A percentile compares a stretch with the other conserved stretches of the same genome.
These are phyloP conservation scores for Probosciger aterrimus DNA, from an alignment of 2,113 vertebrate genomes.

Conservation along the genomic window DNA sequence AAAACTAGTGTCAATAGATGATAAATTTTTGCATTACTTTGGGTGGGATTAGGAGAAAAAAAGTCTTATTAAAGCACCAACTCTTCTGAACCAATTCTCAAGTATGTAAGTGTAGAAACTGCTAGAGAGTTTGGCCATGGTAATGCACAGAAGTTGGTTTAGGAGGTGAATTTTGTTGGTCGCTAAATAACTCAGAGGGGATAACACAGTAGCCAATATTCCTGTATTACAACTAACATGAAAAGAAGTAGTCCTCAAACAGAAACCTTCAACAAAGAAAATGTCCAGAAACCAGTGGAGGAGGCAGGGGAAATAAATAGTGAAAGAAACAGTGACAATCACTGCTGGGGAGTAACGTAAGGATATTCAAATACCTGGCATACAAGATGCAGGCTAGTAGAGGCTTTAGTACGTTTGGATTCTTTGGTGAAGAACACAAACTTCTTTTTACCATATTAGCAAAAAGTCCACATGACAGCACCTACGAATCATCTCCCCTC, in stretches of 20 bases:
- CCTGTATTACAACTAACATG: not conserved
- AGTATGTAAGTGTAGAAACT: not conserved
- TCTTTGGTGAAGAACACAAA: not conserved
- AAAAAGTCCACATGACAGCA: not conserved
- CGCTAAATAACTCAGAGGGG: not conserved
- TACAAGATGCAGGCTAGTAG: not conserved
- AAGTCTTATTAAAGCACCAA: not conserved
- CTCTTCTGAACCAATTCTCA: not conserved
- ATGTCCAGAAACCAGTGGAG: not conserved
- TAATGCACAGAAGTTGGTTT: not conserved
- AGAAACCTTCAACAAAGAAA: not conserved
- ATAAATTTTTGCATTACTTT: not conserved
- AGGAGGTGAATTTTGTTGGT: not conserved
- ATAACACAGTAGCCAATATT: not conserved
- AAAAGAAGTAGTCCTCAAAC: not conserved
- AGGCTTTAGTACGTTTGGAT: not conserved
- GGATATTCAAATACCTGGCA: not conserved
- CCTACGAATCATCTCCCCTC: not conserved
- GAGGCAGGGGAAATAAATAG: not conserved
- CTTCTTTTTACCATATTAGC: not conserved
- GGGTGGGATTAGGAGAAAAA: not conserved
- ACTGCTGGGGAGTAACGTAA: not conserved
- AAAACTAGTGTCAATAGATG: not conserved
- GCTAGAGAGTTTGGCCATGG: not conserved
- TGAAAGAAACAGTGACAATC: not conserved